Base-by-base conservation (phyloP, 2,888 invertebrate species). In the Biston stratarius region DNA sequence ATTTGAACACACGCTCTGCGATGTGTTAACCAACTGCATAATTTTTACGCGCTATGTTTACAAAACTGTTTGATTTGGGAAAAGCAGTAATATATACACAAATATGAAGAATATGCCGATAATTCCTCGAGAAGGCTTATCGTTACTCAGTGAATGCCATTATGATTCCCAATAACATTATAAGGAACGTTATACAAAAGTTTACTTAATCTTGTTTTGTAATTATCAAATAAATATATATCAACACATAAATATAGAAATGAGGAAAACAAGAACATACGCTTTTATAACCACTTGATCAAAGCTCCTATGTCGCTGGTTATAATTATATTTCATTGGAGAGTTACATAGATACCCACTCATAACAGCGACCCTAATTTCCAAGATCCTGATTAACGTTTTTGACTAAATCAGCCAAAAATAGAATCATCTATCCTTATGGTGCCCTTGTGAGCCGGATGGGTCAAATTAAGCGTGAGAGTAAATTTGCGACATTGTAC, bases 381-480 rank as follows among this genome's bases (percentile, higher is more conserved):
- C 40, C 45, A 58, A 64, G 51, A 58, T 58, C 63, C 24, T 52
- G 47, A 33, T 38, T 47, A 58, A 55, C 60, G 55, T 65, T 60
- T 59, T 55, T 49, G 42, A 64, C 44, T 34, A 60, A 47, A 44
- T 48, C 48, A 15, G n/a, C 59, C 60, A 47, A 42, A 60, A 65
- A 65, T 65, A 65, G 59, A 60, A 60, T 49, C 48, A 52, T 51
- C 49, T 64, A 51, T 45, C 56, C 52, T 9, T 49, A 38, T 24
- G 38, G 47, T 14, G 53, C 48, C 59, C 42, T 60, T 60, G 60
- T 40, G 12, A 49, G 60, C 55, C 51, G 60, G 60, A 60, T 56
- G 56, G 55, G 34, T 48, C 61, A 56, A 60, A 64, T 64, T 64
- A 59, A 34, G 64, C 38, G 64, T 58, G 53, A 58, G 59, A 59